phyloP scores from a whole-genome alignment of 2,797 vertebrate genomes.

The Sebastes nivosus region DNA sequence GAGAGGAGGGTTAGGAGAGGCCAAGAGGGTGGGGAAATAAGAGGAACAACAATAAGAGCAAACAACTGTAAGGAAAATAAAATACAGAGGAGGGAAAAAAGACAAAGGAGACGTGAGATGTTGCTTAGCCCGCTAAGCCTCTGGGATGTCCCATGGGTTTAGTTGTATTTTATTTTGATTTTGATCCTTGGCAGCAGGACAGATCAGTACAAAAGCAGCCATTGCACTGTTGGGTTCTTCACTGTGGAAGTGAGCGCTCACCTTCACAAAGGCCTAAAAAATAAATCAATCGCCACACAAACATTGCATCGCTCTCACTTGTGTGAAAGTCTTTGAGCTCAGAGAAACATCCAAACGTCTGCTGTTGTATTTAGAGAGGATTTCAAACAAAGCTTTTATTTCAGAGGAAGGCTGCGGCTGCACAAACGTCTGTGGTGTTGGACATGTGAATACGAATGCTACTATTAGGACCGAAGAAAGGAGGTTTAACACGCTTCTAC shows the following conservation, averaged over 20 bases:
- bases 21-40: slow-evolving; percentile 49
- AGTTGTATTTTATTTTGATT: slow-evolving; percentile 44
- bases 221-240: slow-evolving; percentile 9
- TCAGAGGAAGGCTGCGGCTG: background rate
- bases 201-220: slow-evolving; percentile 34
- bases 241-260: slow-evolving; percentile 22
- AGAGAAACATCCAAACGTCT: background rate
- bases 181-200: slow-evolving; percentile 48
- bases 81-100: slow-evolving; percentile 25
- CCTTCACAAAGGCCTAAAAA: slow-evolving; percentile 24
- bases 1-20: slow-evolving; percentile 33
- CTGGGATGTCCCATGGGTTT: slow-evolving; percentile 30
- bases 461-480: too few species aligned
- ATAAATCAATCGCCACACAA: slow-evolving; percentile 28
- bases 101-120: slow-evolving; percentile 39
- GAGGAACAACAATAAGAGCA: slow-evolving; percentile 21
- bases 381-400: background rate
- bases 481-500: too few species aligned
- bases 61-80: slow-evolving; percentile 3
- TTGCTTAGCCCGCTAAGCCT: slow-evolving; percentile 18
- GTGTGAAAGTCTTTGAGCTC: slow-evolving; percentile 18
- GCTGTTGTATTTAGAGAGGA: background rate
- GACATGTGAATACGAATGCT: background rate
- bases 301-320: background rate
- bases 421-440: background rate